Conservation (phyloP, 2,797 vertebrate species). For the Acrossocheilus wenchowensis region DNA sequence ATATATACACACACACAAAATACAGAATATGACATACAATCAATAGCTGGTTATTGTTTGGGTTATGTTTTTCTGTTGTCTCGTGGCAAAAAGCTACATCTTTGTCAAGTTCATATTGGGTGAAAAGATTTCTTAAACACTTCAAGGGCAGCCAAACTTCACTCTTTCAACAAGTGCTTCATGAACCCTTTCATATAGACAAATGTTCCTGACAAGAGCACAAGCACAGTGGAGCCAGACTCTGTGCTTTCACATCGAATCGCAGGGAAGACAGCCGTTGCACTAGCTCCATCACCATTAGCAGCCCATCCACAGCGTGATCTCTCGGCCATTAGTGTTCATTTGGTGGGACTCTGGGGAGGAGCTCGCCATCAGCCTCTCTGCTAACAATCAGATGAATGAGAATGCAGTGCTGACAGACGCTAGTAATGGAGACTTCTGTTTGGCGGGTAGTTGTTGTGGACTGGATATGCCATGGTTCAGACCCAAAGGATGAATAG, state of each 20-base stretch:
- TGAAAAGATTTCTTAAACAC: slow-evolving; percentile 28
- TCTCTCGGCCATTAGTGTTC: slow-evolving; percentile 63
- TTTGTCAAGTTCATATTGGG: slow-evolving; percentile 11
- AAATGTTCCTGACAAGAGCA: slow-evolving; percentile 38
- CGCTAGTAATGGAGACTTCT: slow-evolving; percentile 41
- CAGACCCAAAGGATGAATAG: neutral
- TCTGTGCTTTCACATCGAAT: slow-evolving; percentile 51
- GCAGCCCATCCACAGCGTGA: slow-evolving; percentile 66
- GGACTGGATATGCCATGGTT: neutral
- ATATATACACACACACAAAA: too few species aligned
- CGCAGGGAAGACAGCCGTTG: slow-evolving; percentile 37
- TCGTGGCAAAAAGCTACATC: neutral
- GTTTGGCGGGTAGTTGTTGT: neutral
- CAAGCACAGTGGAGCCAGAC: slow-evolving; percentile 50
- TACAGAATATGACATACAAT: neutral
- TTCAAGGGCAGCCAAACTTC: slow-evolving; percentile 34
- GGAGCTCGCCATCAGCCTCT: slow-evolving; percentile 47
- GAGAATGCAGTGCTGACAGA: slow-evolving; percentile 32
- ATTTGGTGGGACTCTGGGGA: slow-evolving; percentile 59
- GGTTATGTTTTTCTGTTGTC: neutral
- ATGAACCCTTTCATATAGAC: slow-evolving; percentile 27
- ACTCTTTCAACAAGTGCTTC: slow-evolving; percentile 17
- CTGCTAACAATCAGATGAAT: slow-evolving; percentile 49
- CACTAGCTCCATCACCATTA: slow-evolving; percentile 67
- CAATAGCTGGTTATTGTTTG: neutral